phyloP scores from a whole-genome alignment of 2,113 vertebrate species.

The Erinaceus europaeus region DNA sequence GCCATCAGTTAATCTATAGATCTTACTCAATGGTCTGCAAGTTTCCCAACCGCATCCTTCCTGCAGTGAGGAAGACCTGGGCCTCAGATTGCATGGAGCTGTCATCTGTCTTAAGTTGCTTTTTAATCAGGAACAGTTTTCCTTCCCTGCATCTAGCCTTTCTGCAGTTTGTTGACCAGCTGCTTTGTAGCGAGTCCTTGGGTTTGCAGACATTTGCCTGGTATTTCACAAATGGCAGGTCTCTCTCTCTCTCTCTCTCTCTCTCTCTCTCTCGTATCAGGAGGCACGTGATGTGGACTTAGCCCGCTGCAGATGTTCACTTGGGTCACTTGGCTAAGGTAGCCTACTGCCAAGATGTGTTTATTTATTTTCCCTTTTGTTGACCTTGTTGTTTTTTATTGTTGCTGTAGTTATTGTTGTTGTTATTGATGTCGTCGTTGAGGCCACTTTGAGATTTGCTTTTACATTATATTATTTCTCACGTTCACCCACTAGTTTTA shows the following conservation, averaged over 20 bases:
- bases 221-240: not conserved
- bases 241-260: too few species aligned
- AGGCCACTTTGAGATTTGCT: too few species aligned
- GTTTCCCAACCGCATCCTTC: not conserved
- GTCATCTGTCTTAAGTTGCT: not conserved
- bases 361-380: not conserved
- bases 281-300: not conserved
- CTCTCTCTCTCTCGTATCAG: too few species aligned
- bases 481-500: not conserved
- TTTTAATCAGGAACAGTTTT: not conserved
- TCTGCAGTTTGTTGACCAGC: slow-evolving; percentile 1
- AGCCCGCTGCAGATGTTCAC: not conserved
- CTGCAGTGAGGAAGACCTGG: not conserved
- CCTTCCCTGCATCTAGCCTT: not conserved
- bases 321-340: not conserved
- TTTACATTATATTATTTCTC: not conserved
- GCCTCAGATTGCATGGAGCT: not conserved
- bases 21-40: not conserved
- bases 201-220: not conserved
- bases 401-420: too few species aligned
- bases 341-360: not conserved
- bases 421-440: too few species aligned
- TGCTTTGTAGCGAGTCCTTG: slow-evolving; percentile 5
- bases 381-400: too few species aligned
- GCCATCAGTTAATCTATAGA: not conserved